A percentile compares a stretch with the other conserved stretches of the same genome.
phyloP scores from a whole-genome alignment of 2,113 vertebrate species.

The Peromyscus leucopus region DNA sequence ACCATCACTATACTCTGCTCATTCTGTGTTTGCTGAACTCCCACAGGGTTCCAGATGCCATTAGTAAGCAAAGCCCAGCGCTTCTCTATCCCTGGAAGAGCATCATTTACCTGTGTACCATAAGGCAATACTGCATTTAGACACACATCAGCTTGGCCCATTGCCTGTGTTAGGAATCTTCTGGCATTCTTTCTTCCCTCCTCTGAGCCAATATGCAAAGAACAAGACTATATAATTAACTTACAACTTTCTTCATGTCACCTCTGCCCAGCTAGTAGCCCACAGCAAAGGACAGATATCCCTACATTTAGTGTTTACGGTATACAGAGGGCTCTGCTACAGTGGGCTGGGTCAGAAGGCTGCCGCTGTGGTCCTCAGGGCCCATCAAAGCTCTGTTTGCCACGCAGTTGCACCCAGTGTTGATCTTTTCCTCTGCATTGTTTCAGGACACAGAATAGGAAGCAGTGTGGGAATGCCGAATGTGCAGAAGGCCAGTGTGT shows the following conservation, averaged over 20 bases:
- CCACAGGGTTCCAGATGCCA: not conserved
- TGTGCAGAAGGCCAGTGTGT: slow-evolving; percentile 73
- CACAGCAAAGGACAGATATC: slow-evolving; percentile 83
- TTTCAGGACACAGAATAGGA: slow-evolving; percentile 84
- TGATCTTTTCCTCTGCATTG: slow-evolving; percentile 80
- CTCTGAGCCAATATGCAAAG: slow-evolving; percentile 60
- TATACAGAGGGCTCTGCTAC: slow-evolving; percentile 45
- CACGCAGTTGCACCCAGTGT: slow-evolving; percentile 57
- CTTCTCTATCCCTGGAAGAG: not conserved
- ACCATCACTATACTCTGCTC: not conserved
- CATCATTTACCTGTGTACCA: fast-evolving
- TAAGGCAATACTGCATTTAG: fast-evolving
- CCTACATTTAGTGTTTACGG: slow-evolving; percentile 48
- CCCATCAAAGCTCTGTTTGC: slow-evolving; percentile 71
- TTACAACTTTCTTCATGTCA: slow-evolving; percentile 73
- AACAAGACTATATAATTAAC: slow-evolving; percentile 75
- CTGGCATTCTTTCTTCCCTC: slow-evolving; percentile 70
- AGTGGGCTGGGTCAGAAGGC: not conserved
- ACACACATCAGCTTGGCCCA: not conserved
- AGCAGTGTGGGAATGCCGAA: slow-evolving; percentile 60
- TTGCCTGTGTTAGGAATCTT: slow-evolving; percentile 79
- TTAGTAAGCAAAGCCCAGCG: not conserved
- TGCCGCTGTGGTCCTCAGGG: slow-evolving; percentile 75
- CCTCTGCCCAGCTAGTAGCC: slow-evolving; percentile 73
- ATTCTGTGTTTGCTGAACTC: not conserved